Evolutionary conservation across 2,113 vertebrate species (phyloP).

Genomic region (Phyllostomus hastatus): DNA sequence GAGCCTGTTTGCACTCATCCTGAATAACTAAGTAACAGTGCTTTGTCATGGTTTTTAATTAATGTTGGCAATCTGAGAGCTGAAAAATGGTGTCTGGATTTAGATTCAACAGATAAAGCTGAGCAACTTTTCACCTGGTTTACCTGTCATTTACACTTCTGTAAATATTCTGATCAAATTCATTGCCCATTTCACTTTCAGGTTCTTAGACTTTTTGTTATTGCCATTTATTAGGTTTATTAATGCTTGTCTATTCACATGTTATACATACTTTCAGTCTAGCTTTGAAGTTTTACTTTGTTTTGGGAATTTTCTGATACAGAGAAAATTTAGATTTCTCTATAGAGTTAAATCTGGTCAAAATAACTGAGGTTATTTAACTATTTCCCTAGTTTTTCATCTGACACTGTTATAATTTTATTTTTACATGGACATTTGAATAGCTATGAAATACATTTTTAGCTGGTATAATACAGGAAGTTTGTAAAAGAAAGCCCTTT

Average conservation of each 20-base stretch:
- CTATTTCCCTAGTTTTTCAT: neutral
- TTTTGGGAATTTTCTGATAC: neutral
- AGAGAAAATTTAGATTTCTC: constrained; percentile 16
- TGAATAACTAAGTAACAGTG: neutral
- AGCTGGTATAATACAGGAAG: neutral
- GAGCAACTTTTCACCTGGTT: neutral
- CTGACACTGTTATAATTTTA: constrained; percentile 1
- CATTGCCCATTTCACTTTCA: neutral
- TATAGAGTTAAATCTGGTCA: neutral
- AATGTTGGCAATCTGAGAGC: neutral
- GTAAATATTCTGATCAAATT: neutral
- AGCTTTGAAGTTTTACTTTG: neutral
- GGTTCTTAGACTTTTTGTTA: neutral
- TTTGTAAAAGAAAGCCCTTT: neutral
- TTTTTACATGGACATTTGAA: neutral
- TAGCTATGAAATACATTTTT: neutral
- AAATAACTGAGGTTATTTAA: neutral
- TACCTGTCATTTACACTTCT: neutral
- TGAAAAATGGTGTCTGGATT: neutral
- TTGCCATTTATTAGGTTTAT: neutral
- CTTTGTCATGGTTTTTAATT: neutral
- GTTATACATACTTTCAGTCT: neutral
- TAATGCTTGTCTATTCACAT: neutral
- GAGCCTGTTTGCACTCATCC: neutral
- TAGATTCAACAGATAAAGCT: neutral